Evolutionary conservation across 2,113 vertebrate species (phyloP).

Genomic region (Ceyx cyanopectus): DNA sequence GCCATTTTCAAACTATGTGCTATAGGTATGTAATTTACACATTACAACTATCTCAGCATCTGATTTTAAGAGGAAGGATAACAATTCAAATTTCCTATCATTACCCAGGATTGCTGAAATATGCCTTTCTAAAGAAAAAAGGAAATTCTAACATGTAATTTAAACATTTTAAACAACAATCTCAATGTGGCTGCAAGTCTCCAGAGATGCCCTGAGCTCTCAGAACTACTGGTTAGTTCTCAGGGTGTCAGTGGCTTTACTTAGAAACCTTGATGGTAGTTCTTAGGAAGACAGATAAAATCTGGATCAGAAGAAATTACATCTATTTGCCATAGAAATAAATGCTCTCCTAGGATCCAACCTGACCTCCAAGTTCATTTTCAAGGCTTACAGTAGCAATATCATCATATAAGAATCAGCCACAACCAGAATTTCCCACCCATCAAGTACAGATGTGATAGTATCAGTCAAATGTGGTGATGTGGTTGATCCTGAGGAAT

Average conservation of each 20-base stretch:
- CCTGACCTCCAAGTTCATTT: neutral
- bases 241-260: neutral
- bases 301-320: neutral
- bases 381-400: neutral
- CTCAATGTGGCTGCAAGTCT: neutral
- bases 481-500: neutral
- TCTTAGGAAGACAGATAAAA: neutral
- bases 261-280: neutral
- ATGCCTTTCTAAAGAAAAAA: neutral
- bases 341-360: neutral
- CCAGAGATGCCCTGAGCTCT: neutral
- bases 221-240: neutral
- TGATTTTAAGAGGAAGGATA: neutral
- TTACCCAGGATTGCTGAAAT: neutral
- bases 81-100: neutral
- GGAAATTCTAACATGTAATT: neutral
- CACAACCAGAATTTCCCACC: neutral
- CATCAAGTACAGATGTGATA: neutral
- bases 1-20: neutral
- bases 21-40: neutral
- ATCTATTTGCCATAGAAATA: neutral
- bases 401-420: neutral
- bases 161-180: neutral
- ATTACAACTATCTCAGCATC: neutral
- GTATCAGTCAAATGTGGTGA: neutral